These are phyloP conservation scores for Metopia argyrocephala DNA, from an alignment of 2,888 invertebrate genomes.

Conservation along the genomic window DNA sequence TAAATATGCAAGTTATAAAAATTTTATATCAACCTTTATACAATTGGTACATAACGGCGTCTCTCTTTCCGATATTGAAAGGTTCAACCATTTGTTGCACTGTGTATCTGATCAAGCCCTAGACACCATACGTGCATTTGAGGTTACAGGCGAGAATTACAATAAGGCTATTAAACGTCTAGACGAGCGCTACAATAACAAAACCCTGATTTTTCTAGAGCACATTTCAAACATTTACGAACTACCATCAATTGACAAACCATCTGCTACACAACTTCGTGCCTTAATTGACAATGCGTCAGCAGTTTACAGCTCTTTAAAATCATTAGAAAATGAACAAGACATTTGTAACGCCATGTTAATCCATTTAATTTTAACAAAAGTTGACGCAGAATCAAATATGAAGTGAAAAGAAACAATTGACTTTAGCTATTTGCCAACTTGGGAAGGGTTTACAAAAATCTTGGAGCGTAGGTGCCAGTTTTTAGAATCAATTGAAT, in stretches of 20 bases:
- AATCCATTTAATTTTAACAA: slow-evolving; percentile 52
- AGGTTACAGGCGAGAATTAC: slow-evolving; percentile 33
- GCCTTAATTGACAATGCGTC: slow-evolving; percentile 37
- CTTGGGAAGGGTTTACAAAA: slow-evolving; percentile 37
- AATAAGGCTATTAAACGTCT: slow-evolving; percentile 22
- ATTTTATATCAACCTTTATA: no score
- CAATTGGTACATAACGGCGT: no score
- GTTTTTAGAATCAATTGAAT: slow-evolving; percentile 44
- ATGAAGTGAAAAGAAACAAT: slow-evolving; percentile 56
- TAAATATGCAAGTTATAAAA: no score
- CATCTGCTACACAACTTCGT: slow-evolving; percentile 20
- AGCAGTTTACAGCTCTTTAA: slow-evolving; percentile 38
- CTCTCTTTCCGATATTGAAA: slow-evolving; percentile 38
- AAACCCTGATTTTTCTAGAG: slow-evolving; percentile 43
- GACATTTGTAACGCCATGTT: slow-evolving; percentile 47
- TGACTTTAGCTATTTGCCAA: slow-evolving; percentile 45
- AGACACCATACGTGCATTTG: slow-evolving; percentile 38
- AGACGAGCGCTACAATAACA: slow-evolving; percentile 37
- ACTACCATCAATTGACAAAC: slow-evolving; percentile 24
- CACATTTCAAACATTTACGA: slow-evolving; percentile 35
- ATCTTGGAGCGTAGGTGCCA: slow-evolving; percentile 47
- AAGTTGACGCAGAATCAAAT: slow-evolving; percentile 45
- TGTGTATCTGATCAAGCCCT: slow-evolving; percentile 38
- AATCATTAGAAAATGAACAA: slow-evolving; percentile 30
- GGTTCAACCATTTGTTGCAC: slow-evolving; percentile 37